A percentile compares a stretch with the other conserved stretches of the same genome.
These are phyloP conservation scores for Machimus atricapillus DNA, from an alignment of 2,888 invertebrate species.

Conservation along the genomic window DNA sequence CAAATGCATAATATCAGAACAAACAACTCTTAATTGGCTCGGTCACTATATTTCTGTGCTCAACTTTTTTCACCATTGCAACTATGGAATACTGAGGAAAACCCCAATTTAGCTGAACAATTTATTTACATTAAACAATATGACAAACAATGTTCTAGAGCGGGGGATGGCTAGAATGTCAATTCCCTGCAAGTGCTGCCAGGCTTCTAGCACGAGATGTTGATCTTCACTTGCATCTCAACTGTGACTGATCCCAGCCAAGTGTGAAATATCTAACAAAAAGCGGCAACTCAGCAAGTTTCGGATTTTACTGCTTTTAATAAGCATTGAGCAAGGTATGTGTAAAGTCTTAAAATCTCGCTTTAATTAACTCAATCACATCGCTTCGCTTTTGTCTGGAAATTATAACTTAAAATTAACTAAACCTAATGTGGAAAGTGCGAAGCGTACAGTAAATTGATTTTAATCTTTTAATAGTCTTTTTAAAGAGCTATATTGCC, in stretches of 20 bases:
- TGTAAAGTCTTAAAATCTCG: background rate
- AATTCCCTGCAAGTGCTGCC: conserved; percentile 10
- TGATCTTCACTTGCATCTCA: background rate
- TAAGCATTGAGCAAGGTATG: background rate
- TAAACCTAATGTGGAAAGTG: background rate
- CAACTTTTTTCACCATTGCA: conserved; percentile 35
- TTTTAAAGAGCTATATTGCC: background rate
- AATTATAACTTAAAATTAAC: background rate
- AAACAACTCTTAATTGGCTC: background rate
- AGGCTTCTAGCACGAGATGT: background rate
- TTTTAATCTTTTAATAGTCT: background rate
- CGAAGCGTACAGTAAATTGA: background rate
- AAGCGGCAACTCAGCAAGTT: background rate
- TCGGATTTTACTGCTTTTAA: background rate
- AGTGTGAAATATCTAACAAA: background rate
- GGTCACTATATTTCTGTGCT: background rate
- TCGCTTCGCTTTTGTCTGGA: background rate
- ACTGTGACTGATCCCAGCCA: background rate
- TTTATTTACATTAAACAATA: conserved; percentile 35
- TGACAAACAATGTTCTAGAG: conserved; percentile 18
- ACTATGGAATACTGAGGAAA: background rate
- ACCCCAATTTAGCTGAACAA: conserved; percentile 19
- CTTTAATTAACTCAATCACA: background rate
- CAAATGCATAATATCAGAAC: background rate
- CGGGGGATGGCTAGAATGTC: conserved; percentile 7